phyloP scores from a whole-genome alignment of 2,888 invertebrate genomes.

The Troglohyphantes excavatus region DNA sequence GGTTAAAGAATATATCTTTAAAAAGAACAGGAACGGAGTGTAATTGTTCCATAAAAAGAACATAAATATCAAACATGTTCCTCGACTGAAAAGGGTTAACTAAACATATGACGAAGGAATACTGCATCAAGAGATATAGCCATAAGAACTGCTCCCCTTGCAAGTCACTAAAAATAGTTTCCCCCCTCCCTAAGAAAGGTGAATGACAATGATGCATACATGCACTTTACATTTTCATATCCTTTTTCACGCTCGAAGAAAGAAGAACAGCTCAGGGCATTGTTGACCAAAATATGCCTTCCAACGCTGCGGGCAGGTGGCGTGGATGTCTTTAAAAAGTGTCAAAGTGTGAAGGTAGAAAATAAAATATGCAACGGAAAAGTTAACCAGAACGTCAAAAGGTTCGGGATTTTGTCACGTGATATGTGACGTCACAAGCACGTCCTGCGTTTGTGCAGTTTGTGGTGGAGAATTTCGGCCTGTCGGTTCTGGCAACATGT shows the following conservation, averaged over 20 bases:
- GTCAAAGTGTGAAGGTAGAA: conserved; percentile 32
- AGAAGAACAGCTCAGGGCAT: conserved; percentile 8
- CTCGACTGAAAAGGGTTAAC: too few relatives aligned
- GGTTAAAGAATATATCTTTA: too few relatives aligned
- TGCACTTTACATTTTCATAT: too few relatives aligned
- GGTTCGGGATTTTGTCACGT: not conserved
- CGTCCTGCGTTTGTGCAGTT: not conserved
- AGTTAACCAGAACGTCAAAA: not conserved
- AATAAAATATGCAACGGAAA: conserved; percentile 3
- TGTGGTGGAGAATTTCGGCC: not conserved
- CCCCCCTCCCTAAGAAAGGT: too few relatives aligned
- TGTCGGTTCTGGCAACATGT: not conserved
- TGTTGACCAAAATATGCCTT: conserved; percentile 2
- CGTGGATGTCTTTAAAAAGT: conserved; percentile 7
- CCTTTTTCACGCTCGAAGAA: not conserved
- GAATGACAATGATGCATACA: too few relatives aligned
- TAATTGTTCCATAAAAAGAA: too few relatives aligned
- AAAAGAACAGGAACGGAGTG: too few relatives aligned
- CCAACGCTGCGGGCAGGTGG: not conserved
- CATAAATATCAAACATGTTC: too few relatives aligned
- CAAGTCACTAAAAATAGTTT: too few relatives aligned
- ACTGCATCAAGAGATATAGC: too few relatives aligned
- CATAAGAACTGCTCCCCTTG: too few relatives aligned
- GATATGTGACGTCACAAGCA: not conserved
- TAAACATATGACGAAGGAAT: too few relatives aligned